Evolutionary conservation across 1,140 invertebrate genomes (phyloP).

Genomic region (Neelides sp.): DNA sequence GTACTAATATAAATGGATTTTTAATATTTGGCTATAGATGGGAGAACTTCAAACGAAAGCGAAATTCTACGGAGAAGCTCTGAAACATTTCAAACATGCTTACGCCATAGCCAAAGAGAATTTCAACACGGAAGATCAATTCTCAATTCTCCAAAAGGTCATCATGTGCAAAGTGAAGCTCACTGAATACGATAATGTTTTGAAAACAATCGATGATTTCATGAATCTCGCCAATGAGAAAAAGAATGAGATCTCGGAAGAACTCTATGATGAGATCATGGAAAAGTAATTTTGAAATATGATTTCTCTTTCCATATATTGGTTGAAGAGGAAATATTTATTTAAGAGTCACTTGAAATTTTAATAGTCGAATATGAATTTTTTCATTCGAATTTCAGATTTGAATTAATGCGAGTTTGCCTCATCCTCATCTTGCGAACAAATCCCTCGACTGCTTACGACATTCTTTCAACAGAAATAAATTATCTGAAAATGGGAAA

Average conservation of each 20-base stretch:
- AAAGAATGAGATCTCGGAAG: constrained; percentile 1
- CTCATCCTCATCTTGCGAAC: constrained; percentile 21
- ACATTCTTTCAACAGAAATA: background rate
- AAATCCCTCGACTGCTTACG: background rate
- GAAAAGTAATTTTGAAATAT: background rate
- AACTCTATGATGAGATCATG: background rate
- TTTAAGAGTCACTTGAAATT: background rate
- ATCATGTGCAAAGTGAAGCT: constrained; percentile 21
- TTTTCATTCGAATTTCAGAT: constrained; percentile 10
- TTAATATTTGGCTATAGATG: too few species aligned
- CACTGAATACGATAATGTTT: constrained; percentile 21
- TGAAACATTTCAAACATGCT: constrained; percentile 19
- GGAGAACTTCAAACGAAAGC: constrained; percentile 13
- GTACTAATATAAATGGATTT: too few species aligned
- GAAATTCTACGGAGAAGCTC: constrained; percentile 18
- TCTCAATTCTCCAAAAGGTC: constrained; percentile 15
- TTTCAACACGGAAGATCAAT: constrained; percentile 18
- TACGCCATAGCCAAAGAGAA: constrained; percentile 9
- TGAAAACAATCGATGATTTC: constrained; percentile 18
- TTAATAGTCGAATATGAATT: background rate
- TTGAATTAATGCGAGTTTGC: constrained; percentile 26
- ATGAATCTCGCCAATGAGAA: constrained; percentile 1
- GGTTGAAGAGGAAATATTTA: background rate
- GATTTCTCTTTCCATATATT: background rate
- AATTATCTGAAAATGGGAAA: background rate